Conservation (phyloP, 2,888 invertebrate species). For the Bellardia pandia region DNA sequence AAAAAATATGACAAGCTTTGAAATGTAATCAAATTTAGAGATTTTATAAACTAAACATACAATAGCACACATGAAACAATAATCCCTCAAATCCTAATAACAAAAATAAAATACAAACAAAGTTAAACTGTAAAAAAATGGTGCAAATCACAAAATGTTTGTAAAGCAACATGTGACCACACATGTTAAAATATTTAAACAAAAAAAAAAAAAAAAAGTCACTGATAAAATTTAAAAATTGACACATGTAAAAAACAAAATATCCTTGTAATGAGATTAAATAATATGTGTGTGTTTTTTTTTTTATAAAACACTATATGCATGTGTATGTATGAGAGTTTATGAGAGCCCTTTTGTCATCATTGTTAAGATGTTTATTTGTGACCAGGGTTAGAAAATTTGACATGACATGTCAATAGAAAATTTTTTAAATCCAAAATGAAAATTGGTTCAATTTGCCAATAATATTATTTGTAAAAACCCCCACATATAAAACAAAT, state of each 20-base stretch:
- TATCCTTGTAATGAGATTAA: slow-evolving; percentile 69
- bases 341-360: slow-evolving; percentile 57
- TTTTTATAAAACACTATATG: slow-evolving; percentile 62
- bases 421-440: slow-evolving; percentile 56
- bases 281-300: slow-evolving; percentile 66
- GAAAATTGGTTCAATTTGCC: slow-evolving; percentile 73
- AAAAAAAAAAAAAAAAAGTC: slow-evolving; percentile 34
- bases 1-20: slow-evolving; percentile 35
- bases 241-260: slow-evolving; percentile 62
- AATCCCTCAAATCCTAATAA: slow-evolving; percentile 36
- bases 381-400: slow-evolving; percentile 69
- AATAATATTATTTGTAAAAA: slow-evolving; percentile 70
- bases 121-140: slow-evolving; percentile 44
- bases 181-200: slow-evolving; percentile 65
- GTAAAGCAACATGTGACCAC: slow-evolving; percentile 71
- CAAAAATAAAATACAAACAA: slow-evolving; percentile 42
- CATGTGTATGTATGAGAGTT: neutral
- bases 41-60: slow-evolving; percentile 55
- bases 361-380: slow-evolving; percentile 57
- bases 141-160: slow-evolving; percentile 49
- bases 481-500: slow-evolving; percentile 39
- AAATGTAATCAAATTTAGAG: slow-evolving; percentile 58
- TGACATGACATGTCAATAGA: slow-evolving; percentile 67
- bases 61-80: slow-evolving; percentile 30
- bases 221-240: slow-evolving; percentile 56